Conservation (phyloP, 2,888 invertebrate species). For the Cephus pygmeus region DNA sequence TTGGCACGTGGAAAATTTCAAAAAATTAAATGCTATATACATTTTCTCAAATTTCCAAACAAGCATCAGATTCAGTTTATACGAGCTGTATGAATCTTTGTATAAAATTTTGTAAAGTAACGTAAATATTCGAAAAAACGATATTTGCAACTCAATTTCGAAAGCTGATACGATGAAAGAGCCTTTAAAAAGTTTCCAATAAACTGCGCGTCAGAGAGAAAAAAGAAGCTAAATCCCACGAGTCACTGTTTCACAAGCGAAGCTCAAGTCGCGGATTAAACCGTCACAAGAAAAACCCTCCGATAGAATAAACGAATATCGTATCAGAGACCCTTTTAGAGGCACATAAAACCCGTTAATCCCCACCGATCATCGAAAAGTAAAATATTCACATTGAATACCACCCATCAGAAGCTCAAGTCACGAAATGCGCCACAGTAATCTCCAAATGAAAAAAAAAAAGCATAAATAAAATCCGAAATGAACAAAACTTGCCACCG, state of each 20-base stretch:
- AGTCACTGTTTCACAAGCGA: constrained; percentile 5
- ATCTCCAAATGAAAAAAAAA: not conserved
- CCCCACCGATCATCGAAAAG: not conserved
- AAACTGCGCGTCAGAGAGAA: not conserved
- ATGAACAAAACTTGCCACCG: not conserved
- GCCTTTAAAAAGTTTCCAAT: not conserved
- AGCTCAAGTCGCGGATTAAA: constrained; percentile 5
- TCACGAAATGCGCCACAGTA: not conserved
- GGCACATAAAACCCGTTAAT: not conserved
- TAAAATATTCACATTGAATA: not conserved
- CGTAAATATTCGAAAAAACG: not conserved
- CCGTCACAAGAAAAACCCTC: not conserved
- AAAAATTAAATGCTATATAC: not conserved
- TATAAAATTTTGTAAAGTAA: not conserved
- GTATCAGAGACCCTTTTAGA: not conserved
- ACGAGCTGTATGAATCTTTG: not conserved
- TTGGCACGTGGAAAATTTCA: not conserved
- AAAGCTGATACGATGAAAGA: not conserved
- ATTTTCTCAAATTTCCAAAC: not conserved
- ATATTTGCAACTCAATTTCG: not conserved
- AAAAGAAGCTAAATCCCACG: not conserved
- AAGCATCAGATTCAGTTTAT: not conserved
- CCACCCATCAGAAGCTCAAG: not conserved
- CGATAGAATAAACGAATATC: not conserved
- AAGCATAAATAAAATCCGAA: not conserved